Evolutionary conservation across 1,140 invertebrate genomes (phyloP).

Genomic region (Bombus pyrosoma): DNA sequence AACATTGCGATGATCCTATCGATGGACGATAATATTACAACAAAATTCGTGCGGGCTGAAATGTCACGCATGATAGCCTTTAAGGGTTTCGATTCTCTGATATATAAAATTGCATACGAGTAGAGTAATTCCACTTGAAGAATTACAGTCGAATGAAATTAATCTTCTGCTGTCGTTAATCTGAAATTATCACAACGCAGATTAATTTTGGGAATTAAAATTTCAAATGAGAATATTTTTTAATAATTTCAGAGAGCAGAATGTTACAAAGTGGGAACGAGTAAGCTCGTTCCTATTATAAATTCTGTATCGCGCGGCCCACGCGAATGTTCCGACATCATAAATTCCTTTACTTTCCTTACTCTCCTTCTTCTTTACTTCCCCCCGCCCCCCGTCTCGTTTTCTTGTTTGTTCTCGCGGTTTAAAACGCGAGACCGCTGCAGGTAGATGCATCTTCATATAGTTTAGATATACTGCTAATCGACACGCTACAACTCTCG

Average conservation of each 20-base stretch:
- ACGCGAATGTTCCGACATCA: conserved; percentile 1
- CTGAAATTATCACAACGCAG: not conserved
- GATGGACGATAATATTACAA: too few relatives aligned
- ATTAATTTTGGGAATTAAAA: not conserved
- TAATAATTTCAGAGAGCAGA: not conserved
- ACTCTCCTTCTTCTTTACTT: not conserved
- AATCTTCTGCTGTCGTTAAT: not conserved
- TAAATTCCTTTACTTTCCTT: conserved; percentile 29
- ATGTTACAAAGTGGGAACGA: not conserved
- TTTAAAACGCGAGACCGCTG: conserved; percentile 20
- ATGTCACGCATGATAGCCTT: too few relatives aligned
- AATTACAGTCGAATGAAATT: not conserved
- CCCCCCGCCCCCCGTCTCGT: not conserved
- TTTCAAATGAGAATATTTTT: not conserved
- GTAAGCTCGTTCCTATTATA: conserved; percentile 10
- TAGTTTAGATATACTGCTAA: conserved; percentile 47
- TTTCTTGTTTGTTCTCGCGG: conserved; percentile 27
- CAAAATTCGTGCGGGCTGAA: too few relatives aligned
- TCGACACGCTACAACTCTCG: conserved; percentile 67
- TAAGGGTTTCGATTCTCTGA: too few relatives aligned
- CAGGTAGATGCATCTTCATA: conserved; percentile 26
- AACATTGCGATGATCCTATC: too few relatives aligned
- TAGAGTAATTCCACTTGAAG: not conserved
- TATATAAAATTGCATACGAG: too few relatives aligned
- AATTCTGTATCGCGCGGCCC: conserved; percentile 17